Percentiles rank a stretch among this genome's conserved stretches.
phyloP scores from a whole-genome alignment of 2,888 invertebrate genomes.

The Folsomia candida region DNA sequence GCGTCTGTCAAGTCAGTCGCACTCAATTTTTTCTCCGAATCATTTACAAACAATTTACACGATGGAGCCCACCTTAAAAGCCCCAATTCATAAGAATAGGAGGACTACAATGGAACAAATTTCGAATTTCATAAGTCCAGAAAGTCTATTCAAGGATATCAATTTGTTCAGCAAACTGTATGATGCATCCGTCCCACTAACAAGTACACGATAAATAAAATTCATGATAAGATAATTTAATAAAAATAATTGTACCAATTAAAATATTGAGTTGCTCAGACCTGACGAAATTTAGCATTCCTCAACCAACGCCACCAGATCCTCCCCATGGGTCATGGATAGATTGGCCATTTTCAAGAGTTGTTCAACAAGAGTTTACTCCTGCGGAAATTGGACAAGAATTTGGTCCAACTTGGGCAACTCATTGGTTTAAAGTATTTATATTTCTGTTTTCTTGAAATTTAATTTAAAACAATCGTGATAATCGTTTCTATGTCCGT shows the following conservation, averaged over 20 bases:
- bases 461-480: not conserved
- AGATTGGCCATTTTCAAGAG: slow-evolving; percentile 29
- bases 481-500: slow-evolving; percentile 51
- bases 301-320: slow-evolving; percentile 22
- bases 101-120: slow-evolving; percentile 56
- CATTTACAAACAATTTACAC: no score
- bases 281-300: not conserved
- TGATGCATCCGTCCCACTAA: slow-evolving; percentile 25
- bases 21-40: no score
- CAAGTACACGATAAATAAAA: no score
- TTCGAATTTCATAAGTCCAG: slow-evolving; percentile 55
- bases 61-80: no score
- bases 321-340: slow-evolving; percentile 33
- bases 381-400: slow-evolving; percentile 46
- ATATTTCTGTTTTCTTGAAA: not conserved
- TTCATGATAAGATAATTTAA: no score
- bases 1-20: no score
- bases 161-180: slow-evolving; percentile 54
- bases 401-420: slow-evolving; percentile 47
- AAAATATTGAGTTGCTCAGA: not conserved
- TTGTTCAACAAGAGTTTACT: slow-evolving; percentile 40
- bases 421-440: not conserved
- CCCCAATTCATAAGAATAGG: slow-evolving; percentile 53
- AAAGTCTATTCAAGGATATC: slow-evolving; percentile 54
- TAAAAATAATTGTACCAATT: not conserved